Base-by-base conservation (phyloP, 2,113 vertebrate genomes). In the Nesoenas mayeri region DNA sequence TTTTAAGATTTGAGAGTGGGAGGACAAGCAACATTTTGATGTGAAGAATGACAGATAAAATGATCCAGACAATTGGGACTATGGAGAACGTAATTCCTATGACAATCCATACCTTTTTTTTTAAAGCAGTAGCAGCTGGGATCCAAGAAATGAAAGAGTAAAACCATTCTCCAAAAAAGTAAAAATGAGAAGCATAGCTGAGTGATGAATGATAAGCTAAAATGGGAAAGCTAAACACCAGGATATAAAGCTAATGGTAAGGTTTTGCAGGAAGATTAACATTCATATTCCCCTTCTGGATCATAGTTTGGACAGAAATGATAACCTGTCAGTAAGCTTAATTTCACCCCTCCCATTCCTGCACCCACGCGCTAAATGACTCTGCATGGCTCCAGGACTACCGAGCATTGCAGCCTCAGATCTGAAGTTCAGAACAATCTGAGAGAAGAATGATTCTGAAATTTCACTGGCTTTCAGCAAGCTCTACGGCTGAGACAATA, bases 1-100 rank as follows among this genome's bases (percentile, higher is more conserved):
- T 96, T 91, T 93, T 91, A 91, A 79, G 79, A 91, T 44, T 56
- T 66, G 54, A 61, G 91, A 91, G 90, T 95, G 75, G 88, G 90
- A 96, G 88, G 72, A 85, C 1, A 18, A 96, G 15, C 71, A 91
- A 93, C 75, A 67, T 86, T 94, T 90, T 51, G 85, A 90, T 61
- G 70, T 85, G 60, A 90, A 91, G 75, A 95, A 73, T 92, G 94
- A 95, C 67, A 95, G 73, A 77, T 51, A 89, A 93, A 96, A 91
- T 22, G 34, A 95, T 91, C 67, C 60, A 91, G 75, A 90, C 91
- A 95, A 96, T 22, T 78, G 72, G 69, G 67, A 90, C 95, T 94
- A 90, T 50, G 72, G 28, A 90, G 82, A 96, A 93, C 53, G 51
- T 69, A 81, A 91, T 61, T 92, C 69, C 80, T 72, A n/a, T 88